These are phyloP conservation scores for Channa striata DNA, from an alignment of 2,797 vertebrate species.

Conservation along the genomic window DNA sequence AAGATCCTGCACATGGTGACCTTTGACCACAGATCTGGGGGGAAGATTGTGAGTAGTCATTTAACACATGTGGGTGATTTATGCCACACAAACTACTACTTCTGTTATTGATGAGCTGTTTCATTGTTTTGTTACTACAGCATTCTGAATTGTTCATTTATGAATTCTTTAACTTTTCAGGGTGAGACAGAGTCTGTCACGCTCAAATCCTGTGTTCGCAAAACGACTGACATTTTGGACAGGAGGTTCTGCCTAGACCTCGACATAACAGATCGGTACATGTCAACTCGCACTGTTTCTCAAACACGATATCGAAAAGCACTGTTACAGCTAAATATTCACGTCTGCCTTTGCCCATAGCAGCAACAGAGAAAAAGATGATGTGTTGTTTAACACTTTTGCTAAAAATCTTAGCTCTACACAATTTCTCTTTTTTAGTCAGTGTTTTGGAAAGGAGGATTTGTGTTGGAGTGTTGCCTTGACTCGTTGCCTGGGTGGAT, in stretches of 20 bases:
- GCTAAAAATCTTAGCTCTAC: neutral
- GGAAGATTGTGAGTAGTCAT: slow-evolving; percentile 89
- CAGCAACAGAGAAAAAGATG: slow-evolving; percentile 1
- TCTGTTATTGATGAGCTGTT: neutral
- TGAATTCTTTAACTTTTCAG: slow-evolving; percentile 75
- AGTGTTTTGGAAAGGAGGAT: slow-evolving; percentile 26
- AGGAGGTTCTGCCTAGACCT: slow-evolving; percentile 97
- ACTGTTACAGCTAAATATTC: slow-evolving; percentile 2
- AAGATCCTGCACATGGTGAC: slow-evolving; percentile 96
- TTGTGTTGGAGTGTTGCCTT: slow-evolving; percentile 33
- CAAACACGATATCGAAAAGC: slow-evolving; percentile 3
- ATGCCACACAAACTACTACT: neutral
- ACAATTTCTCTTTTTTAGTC: slow-evolving; percentile 2
- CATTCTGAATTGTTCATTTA: neutral
- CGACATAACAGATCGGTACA: slow-evolving; percentile 94
- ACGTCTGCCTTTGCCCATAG: neutral
- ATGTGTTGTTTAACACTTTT: slow-evolving; percentile 9
- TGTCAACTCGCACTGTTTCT: slow-evolving; percentile 10
- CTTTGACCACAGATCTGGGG: slow-evolving; percentile 96
- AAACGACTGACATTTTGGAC: slow-evolving; percentile 91
- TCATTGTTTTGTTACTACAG: too few species aligned
- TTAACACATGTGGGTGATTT: neutral
- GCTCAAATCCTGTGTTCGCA: slow-evolving; percentile 91
- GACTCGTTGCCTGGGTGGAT: slow-evolving; percentile 36
- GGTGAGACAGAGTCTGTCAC: slow-evolving; percentile 92